Evolutionary conservation across 2,888 invertebrate species (phyloP).

Genomic region (Leucozona laternaria): DNA sequence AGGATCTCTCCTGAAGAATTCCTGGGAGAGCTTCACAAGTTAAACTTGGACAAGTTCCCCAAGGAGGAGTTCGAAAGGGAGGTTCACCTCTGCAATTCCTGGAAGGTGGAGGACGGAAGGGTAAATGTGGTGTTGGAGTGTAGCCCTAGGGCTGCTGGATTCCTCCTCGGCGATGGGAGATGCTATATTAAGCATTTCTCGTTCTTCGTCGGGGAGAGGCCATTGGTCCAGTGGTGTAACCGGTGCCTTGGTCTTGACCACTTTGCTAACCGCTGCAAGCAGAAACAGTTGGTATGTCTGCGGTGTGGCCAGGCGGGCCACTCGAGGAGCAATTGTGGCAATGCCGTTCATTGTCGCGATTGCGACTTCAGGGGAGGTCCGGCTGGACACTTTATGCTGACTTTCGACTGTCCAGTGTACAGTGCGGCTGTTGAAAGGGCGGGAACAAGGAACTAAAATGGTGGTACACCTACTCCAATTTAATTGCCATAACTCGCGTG

Average conservation of each 20-base stretch:
- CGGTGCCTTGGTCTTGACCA: no score
- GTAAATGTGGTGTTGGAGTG: background rate
- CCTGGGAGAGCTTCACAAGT: background rate
- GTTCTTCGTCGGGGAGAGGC: no score
- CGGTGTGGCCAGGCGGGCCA: background rate
- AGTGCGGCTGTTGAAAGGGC: no score
- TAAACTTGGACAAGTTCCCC: background rate
- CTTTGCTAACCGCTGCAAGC: no score
- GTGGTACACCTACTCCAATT: background rate
- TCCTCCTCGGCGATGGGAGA: background rate
- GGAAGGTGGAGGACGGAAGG: fast-evolving
- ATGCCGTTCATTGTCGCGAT: background rate
- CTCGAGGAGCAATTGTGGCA: background rate
- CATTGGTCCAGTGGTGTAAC: no score
- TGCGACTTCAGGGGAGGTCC: constrained; percentile 21
- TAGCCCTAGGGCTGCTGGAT: background rate
- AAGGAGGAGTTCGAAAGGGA: background rate
- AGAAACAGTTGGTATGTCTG: background rate
- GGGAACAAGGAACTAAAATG: background rate
- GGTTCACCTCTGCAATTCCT: fast-evolving
- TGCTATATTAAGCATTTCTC: background rate
- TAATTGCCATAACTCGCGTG: background rate
- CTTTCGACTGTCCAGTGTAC: background rate
- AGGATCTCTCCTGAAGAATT: no score
- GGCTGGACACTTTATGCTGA: background rate